Evolutionary conservation across 2,113 vertebrate species (phyloP).

Genomic region (Vicugna pacos): DNA sequence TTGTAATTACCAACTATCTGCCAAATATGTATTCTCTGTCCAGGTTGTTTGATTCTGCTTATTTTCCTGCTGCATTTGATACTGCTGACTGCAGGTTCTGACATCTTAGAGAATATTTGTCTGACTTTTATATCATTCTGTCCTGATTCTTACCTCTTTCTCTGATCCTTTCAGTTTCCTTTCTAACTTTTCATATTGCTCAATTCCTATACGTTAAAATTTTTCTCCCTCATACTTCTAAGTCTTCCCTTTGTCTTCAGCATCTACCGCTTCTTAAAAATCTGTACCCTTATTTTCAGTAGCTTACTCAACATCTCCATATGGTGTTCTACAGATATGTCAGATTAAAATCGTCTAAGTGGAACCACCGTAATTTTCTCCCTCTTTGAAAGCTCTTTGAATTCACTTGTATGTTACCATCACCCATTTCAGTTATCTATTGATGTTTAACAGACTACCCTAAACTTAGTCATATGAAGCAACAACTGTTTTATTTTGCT

Average conservation of each 20-base stretch:
- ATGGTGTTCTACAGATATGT: slow-evolving; percentile 26
- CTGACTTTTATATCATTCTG: not conserved
- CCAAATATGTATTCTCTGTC: not conserved
- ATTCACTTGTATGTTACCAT: not conserved
- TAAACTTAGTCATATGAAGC: slow-evolving; percentile 5
- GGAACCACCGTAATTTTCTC: not conserved
- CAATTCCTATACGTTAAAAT: not conserved
- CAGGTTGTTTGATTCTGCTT: not conserved
- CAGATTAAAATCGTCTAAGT: not conserved
- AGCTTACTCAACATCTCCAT: not conserved
- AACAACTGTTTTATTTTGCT: not conserved
- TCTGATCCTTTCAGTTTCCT: not conserved
- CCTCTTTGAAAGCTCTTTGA: not conserved
- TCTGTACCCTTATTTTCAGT: not conserved
- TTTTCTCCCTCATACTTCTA: not conserved
- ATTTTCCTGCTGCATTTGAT: not conserved
- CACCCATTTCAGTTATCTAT: not conserved
- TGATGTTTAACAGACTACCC: not conserved
- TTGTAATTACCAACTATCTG: not conserved
- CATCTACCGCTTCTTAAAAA: not conserved
- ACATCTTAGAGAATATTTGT: not conserved
- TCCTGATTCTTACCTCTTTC: slow-evolving; percentile 18
- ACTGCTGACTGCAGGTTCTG: not conserved
- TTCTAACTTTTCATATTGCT: not conserved
- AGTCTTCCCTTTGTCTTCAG: slow-evolving; percentile 33